A percentile compares a stretch with the other conserved stretches of the same genome.
Evolutionary conservation across 2,113 vertebrate genomes (phyloP).

Genomic region (Forbesichthys agassizii): DNA sequence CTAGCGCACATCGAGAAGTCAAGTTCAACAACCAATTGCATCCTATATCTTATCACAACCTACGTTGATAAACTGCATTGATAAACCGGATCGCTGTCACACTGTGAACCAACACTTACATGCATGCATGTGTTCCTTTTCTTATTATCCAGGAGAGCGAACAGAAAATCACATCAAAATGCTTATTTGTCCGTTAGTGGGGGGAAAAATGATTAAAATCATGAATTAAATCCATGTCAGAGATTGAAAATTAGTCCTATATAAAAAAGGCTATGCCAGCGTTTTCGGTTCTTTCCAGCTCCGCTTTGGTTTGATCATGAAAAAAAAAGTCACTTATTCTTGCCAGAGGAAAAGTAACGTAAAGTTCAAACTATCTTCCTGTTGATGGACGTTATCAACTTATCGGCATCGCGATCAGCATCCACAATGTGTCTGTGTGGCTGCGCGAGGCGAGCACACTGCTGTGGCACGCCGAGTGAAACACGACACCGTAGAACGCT

Average conservation of each 20-base stretch:
- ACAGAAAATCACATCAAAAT: slow-evolving; percentile 23
- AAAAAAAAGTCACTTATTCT: slow-evolving; percentile 1
- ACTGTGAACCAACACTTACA: slow-evolving; percentile 67
- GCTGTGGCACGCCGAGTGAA: slow-evolving; percentile 53
- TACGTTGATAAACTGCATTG: too few species aligned
- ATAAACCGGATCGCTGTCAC: too few species aligned
- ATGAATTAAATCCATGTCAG: too few species aligned
- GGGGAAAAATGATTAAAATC: too few species aligned
- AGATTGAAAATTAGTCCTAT: too few species aligned
- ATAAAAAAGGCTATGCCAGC: too few species aligned
- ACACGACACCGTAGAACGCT: slow-evolving; percentile 44
- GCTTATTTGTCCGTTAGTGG: slow-evolving; percentile 1
- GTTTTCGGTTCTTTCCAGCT: too few species aligned
- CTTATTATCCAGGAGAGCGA: slow-evolving; percentile 19
- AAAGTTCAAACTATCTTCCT: neutral
- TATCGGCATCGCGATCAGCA: slow-evolving; percentile 29
- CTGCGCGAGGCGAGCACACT: slow-evolving; percentile 8
- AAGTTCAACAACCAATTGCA: too few species aligned
- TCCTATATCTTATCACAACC: too few species aligned
- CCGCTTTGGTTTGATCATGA: too few species aligned
- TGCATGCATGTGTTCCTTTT: slow-evolving; percentile 73
- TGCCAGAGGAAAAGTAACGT: neutral
- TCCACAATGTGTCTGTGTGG: slow-evolving; percentile 22
- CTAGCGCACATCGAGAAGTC: too few species aligned
- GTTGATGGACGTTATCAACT: slow-evolving; percentile 16